A percentile compares a stretch with the other conserved stretches of the same genome.
Conservation (phyloP, 2,113 vertebrate genomes). For the Patagioenas fasciata region DNA sequence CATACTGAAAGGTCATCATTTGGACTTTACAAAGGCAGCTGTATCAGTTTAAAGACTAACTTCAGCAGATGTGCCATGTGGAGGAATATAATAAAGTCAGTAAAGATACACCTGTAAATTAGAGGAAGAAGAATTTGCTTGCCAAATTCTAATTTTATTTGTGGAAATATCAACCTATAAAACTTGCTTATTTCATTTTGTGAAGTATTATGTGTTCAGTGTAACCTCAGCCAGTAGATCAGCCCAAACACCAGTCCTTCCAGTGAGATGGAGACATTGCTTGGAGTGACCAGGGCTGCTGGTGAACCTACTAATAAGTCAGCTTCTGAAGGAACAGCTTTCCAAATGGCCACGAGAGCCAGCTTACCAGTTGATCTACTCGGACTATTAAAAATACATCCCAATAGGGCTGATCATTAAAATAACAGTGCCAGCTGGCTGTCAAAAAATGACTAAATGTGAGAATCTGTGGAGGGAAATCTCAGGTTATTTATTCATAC, state of each 20-base stretch:
- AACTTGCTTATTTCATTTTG: neutral
- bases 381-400: neutral
- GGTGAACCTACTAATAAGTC: neutral
- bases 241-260: neutral
- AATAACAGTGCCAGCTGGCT: neutral
- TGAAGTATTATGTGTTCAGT: neutral
- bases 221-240: neutral
- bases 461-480: neutral
- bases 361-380: neutral
- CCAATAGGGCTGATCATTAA: neutral
- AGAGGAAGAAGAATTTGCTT: neutral
- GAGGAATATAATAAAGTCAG: neutral
- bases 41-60: neutral
- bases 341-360: neutral
- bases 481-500: neutral
- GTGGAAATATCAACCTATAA: neutral
- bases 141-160: neutral
- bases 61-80: neutral
- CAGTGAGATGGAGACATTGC: neutral
- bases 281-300: neutral
- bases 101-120: neutral
- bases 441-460: neutral
- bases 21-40: neutral
- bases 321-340: neutral
- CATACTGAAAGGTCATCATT: neutral